Evolutionary conservation across 2,888 invertebrate genomes (phyloP).

Genomic region (Diarsia dahlii): DNA sequence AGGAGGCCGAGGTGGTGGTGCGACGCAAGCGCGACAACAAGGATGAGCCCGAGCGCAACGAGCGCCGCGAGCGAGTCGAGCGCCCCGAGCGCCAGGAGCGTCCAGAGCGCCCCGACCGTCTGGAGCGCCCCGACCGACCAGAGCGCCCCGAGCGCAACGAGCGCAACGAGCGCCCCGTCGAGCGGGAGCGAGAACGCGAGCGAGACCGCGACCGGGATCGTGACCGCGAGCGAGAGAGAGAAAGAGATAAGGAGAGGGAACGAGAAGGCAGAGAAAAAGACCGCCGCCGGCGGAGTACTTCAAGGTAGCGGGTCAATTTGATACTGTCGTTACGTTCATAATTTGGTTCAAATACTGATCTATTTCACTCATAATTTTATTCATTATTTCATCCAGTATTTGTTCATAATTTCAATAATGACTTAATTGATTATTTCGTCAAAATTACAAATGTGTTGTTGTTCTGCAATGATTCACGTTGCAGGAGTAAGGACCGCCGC

Average conservation of each 20-base stretch:
- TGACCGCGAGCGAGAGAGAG: slow-evolving; percentile 59
- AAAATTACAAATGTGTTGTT: neutral
- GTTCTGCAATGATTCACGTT: slow-evolving; percentile 6
- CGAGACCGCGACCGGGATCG: slow-evolving; percentile 55
- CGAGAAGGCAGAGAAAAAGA: slow-evolving; percentile 88
- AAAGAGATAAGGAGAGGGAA: slow-evolving; percentile 69
- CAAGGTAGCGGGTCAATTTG: slow-evolving; percentile 65
- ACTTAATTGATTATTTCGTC: neutral
- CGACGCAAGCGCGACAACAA: slow-evolving; percentile 86
- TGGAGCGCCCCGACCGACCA: slow-evolving; percentile 46
- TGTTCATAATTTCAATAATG: neutral
- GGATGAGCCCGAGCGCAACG: slow-evolving; percentile 72
- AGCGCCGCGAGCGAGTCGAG: slow-evolving; percentile 44
- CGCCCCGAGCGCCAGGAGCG: slow-evolving; percentile 52
- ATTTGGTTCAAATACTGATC: neutral
- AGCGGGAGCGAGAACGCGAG: slow-evolving; percentile 68
- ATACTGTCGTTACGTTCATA: neutral
- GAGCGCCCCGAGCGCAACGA: slow-evolving; percentile 63
- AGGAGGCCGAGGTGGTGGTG: slow-evolving; percentile 92
- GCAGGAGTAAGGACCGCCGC: slow-evolving; percentile 69
- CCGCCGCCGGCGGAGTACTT: slow-evolving; percentile 73
- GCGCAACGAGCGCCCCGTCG: slow-evolving; percentile 53
- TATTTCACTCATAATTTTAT: neutral
- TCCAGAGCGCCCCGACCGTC: slow-evolving; percentile 42
- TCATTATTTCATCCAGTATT: neutral